These are phyloP conservation scores for Dinomys branickii DNA, from an alignment of 2,113 vertebrate genomes.

Conservation along the genomic window DNA sequence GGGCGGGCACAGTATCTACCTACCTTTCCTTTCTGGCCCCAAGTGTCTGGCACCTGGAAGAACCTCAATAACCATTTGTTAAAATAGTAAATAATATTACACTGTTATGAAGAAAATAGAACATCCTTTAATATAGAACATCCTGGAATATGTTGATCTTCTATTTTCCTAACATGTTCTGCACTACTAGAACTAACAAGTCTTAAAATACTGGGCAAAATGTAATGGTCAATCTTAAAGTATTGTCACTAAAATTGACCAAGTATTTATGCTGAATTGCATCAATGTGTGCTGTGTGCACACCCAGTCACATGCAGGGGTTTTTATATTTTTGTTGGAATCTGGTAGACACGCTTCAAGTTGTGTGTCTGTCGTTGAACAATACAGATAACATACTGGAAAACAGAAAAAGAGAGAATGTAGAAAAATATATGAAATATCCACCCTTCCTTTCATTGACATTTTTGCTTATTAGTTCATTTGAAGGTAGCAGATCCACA, in stretches of 20 bases:
- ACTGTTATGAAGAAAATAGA: conserved; percentile 41
- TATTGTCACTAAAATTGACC: background rate
- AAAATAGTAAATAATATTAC: background rate
- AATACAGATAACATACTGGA: background rate
- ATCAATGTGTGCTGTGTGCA: background rate
- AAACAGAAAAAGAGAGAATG: background rate
- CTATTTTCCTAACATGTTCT: conserved; percentile 21
- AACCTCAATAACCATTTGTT: background rate
- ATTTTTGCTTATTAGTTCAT: background rate
- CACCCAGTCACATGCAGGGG: accelerated
- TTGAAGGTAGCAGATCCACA: background rate
- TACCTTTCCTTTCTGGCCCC: background rate
- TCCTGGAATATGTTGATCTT: background rate
- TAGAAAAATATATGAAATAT: conserved; percentile 1
- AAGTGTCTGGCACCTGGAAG: background rate
- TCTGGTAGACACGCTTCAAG: background rate
- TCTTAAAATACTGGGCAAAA: conserved; percentile 27
- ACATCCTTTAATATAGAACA: background rate
- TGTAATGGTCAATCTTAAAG: background rate
- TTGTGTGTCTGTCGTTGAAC: background rate
- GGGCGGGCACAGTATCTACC: background rate
- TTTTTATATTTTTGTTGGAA: background rate
- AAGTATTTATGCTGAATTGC: background rate
- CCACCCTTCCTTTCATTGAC: background rate
- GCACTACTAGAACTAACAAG: background rate